A percentile compares a stretch with the other conserved stretches of the same genome.
These are phyloP conservation scores for Eremophila alpestris DNA, from an alignment of 2,797 vertebrate genomes.

Conservation along the genomic window DNA sequence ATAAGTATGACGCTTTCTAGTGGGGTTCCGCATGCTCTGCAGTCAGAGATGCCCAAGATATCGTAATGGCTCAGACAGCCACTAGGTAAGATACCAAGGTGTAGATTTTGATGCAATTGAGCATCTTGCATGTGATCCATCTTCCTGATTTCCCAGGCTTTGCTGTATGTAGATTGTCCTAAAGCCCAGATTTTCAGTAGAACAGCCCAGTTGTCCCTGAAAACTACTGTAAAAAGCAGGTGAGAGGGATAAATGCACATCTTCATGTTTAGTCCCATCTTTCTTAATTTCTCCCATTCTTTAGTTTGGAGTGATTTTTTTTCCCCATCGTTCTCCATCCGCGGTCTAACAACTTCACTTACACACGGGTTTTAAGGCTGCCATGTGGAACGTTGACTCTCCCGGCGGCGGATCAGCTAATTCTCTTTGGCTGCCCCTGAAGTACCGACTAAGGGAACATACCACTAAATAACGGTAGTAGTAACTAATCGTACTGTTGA, in stretches of 20 bases:
- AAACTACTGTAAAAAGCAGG: not conserved
- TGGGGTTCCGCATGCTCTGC: not conserved
- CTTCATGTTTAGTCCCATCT: not conserved
- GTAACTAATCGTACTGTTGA: rapidly evolving
- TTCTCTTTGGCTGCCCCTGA: not conserved
- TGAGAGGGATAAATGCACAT: not conserved
- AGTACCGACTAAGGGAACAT: rapidly evolving
- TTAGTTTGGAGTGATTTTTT: not conserved
- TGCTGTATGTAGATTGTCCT: not conserved
- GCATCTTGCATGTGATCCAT: rapidly evolving
- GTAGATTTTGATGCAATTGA: not conserved
- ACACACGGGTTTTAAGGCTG: rapidly evolving
- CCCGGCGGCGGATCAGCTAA: rapidly evolving
- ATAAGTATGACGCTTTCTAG: not conserved
- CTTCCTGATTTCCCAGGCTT: not conserved
- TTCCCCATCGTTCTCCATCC: not conserved
- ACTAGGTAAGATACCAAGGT: not conserved
- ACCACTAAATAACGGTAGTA: rapidly evolving
- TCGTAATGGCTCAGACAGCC: rapidly evolving
- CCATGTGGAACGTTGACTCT: not conserved
- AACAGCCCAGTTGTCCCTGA: not conserved
- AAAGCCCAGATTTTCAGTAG: not conserved
- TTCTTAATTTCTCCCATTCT: not conserved
- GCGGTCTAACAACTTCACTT: rapidly evolving
- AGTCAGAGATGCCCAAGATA: not conserved